phyloP scores from a whole-genome alignment of 2,797 vertebrate genomes.

The Catamblyrhynchus diadema region DNA sequence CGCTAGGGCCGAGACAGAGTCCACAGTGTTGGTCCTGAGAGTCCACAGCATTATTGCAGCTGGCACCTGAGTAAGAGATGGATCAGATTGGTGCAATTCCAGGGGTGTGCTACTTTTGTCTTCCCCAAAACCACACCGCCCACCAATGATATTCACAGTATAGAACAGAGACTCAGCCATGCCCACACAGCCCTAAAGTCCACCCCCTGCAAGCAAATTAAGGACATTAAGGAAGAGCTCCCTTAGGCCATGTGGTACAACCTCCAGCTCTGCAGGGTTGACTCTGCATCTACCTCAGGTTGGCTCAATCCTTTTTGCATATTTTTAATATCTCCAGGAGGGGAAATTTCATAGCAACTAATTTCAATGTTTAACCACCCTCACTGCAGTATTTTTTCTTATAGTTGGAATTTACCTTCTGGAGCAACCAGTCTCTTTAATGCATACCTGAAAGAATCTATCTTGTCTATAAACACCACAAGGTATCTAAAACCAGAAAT shows the following conservation, averaged over 20 bases:
- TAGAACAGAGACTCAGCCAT: background rate
- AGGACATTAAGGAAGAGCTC: background rate
- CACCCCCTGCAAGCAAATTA: fast-evolving
- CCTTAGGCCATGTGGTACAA: background rate
- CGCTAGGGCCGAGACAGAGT: fast-evolving
- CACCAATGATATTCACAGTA: fast-evolving
- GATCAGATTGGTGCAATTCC: background rate
- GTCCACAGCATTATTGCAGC: fast-evolving
- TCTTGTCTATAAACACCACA: background rate
- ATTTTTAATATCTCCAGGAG: background rate
- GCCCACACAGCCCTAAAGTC: background rate
- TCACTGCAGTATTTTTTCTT: background rate
- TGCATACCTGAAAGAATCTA: background rate
- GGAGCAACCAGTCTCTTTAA: background rate
- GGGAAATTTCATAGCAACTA: background rate
- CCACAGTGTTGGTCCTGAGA: fast-evolving
- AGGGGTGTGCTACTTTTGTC: background rate
- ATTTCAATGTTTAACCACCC: background rate
- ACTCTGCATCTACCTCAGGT: background rate
- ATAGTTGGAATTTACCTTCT: background rate
- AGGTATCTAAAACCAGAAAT: background rate
- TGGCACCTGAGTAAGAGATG: background rate
- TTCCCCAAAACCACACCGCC: background rate
- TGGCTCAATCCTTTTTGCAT: background rate
- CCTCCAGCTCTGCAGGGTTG: background rate